phyloP scores from a whole-genome alignment of 2,113 vertebrate genomes.

The Pelodiscus sinensis region DNA sequence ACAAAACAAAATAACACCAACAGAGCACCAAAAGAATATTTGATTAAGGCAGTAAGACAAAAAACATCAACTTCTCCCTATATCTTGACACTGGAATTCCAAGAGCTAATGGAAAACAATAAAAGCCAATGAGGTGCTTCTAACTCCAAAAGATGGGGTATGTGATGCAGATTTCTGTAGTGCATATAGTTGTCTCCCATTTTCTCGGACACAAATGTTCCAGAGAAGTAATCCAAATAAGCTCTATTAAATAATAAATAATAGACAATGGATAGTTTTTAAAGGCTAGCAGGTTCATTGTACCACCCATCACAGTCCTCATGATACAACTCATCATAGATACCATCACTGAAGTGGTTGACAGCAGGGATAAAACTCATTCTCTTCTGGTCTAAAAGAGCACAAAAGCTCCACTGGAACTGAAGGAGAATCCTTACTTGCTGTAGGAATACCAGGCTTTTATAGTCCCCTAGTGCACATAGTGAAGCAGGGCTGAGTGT shows the following conservation, averaged over 20 bases:
- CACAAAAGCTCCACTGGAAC: background rate
- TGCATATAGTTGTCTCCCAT: background rate
- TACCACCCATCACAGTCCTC: background rate
- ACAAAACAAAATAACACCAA: background rate
- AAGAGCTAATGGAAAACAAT: background rate
- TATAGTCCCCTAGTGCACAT: background rate
- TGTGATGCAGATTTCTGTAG: rapidly evolving
- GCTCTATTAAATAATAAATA: rapidly evolving
- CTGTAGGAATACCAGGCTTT: background rate
- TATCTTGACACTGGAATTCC: background rate
- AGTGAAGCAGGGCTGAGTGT: background rate
- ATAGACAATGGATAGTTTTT: background rate
- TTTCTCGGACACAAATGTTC: rapidly evolving
- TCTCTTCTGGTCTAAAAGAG: background rate
- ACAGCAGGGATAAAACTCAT: background rate
- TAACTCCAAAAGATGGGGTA: rapidly evolving
- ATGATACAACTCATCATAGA: background rate
- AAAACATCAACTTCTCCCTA: background rate
- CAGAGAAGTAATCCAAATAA: background rate
- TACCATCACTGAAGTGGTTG: background rate
- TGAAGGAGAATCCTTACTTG: background rate
- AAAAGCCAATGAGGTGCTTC: background rate
- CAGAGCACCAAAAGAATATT: rapidly evolving
- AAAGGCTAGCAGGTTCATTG: rapidly evolving
- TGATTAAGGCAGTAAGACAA: background rate